A percentile compares a stretch with the other conserved stretches of the same genome.
These are phyloP conservation scores for Phasianus colchicus DNA, from an alignment of 2,113 vertebrate species.

Conservation along the genomic window DNA sequence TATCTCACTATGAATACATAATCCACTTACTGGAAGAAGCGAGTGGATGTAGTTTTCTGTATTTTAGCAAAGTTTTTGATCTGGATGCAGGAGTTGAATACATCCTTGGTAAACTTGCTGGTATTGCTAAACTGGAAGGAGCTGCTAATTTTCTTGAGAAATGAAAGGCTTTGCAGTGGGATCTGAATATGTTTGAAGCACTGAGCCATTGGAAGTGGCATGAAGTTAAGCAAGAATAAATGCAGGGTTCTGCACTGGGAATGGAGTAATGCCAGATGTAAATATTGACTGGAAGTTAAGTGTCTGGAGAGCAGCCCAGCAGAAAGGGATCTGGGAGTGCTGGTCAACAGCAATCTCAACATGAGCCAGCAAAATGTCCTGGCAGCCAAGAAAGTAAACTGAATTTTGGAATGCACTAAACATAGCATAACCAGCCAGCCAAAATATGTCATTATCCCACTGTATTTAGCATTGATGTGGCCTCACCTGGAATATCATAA, in stretches of 20 bases:
- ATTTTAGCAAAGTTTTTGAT: not conserved
- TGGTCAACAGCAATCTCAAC: not conserved
- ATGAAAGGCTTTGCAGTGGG: not conserved
- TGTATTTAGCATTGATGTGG: no score
- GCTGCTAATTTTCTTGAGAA: no score
- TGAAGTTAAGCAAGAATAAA: not conserved
- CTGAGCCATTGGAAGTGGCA: not conserved
- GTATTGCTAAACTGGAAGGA: no score
- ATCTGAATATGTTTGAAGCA: not conserved
- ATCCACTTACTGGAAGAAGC: not conserved
- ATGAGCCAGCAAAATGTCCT: no score
- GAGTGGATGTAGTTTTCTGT: not conserved
- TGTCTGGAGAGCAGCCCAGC: not conserved
- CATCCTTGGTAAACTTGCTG: no score
- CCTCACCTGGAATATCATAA: no score
- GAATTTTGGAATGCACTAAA: no score
- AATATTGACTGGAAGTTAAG: not conserved
- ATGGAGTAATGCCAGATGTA: not conserved
- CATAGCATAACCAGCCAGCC: no score
- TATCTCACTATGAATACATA: not conserved
- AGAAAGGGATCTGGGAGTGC: not conserved
- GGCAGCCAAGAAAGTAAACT: no score
- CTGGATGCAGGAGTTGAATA: no score
- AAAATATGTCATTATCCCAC: no score
- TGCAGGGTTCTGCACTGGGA: not conserved